Evolutionary conservation across 2,113 vertebrate genomes (phyloP).

Genomic region (Fulica atra): DNA sequence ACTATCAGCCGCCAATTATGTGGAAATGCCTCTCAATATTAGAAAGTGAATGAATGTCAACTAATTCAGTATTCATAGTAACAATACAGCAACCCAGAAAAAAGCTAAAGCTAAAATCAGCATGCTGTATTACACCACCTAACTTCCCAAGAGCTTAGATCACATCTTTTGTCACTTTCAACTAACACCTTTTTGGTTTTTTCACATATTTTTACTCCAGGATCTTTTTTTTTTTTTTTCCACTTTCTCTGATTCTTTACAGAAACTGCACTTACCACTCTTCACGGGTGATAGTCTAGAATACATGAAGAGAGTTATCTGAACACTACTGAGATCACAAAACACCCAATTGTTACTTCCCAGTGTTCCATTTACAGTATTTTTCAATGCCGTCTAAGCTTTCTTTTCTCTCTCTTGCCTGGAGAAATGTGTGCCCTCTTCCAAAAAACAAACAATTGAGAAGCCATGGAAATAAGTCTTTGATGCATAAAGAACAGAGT

Average conservation of each 20-base stretch:
- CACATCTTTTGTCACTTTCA: not conserved
- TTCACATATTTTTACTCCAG: not conserved
- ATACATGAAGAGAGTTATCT: not conserved
- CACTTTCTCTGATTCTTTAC: not conserved
- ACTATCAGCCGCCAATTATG: not conserved
- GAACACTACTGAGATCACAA: not conserved
- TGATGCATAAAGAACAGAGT: not conserved
- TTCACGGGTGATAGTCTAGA: not conserved
- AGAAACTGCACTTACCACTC: not conserved
- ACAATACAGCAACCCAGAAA: not conserved
- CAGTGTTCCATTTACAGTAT: not conserved
- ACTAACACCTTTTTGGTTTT: not conserved
- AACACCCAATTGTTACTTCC: not conserved
- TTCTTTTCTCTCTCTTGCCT: not conserved
- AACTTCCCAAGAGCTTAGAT: not conserved
- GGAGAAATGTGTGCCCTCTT: not conserved
- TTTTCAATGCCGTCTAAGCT: not conserved
- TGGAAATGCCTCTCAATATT: not conserved
- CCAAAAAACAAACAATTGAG: not conserved
- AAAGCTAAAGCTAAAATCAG: not conserved
- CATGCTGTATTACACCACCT: not conserved
- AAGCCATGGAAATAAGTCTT: not conserved
- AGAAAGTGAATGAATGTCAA: not conserved
- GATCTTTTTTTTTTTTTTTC: not conserved
- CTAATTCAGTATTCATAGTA: not conserved